phyloP scores from a whole-genome alignment of 53 echinoderm and acorn worm genomes.

The Echinarachnius parma region DNA sequence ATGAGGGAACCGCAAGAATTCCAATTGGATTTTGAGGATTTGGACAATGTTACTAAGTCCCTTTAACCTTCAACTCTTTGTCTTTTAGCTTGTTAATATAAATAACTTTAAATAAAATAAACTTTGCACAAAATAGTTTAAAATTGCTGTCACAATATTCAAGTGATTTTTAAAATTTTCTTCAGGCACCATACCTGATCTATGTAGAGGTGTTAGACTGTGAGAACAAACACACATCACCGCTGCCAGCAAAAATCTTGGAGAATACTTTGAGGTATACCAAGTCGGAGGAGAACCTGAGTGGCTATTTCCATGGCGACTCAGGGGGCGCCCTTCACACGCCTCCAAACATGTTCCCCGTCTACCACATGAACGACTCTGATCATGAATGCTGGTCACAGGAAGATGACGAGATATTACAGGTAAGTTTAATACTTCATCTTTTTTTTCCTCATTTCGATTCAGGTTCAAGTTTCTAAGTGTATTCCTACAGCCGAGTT shows the following conservation, averaged over 20 bases:
- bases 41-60: no score
- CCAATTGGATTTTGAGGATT: no score
- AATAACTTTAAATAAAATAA: no score
- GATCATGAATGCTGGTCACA: conserved; percentile 99
- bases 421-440: conserved; percentile 70
- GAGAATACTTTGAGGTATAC: conserved; percentile 97
- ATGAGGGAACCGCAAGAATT: no score
- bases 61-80: no score
- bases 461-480: no score
- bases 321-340: conserved; percentile 51
- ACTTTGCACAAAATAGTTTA: no score
- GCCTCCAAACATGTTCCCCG: conserved; percentile 71
- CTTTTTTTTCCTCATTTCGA: no score
- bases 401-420: conserved; percentile 94
- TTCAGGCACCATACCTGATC: conserved; percentile 94
- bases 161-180: no score
- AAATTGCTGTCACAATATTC: no score
- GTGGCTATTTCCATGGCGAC: conserved; percentile 57
- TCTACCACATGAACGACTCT: conserved; percentile 83
- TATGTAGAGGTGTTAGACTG: conserved; percentile 94
- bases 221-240: conserved; percentile 97
- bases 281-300: conserved; percentile 95
- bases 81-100: no score
- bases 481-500: no score
- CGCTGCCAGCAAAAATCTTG: conserved; percentile 83